Evolutionary conservation across 2,113 vertebrate genomes (phyloP), one percentile per base, ranked within the genome.

Genomic region (Varanus komodoensis): DNA sequence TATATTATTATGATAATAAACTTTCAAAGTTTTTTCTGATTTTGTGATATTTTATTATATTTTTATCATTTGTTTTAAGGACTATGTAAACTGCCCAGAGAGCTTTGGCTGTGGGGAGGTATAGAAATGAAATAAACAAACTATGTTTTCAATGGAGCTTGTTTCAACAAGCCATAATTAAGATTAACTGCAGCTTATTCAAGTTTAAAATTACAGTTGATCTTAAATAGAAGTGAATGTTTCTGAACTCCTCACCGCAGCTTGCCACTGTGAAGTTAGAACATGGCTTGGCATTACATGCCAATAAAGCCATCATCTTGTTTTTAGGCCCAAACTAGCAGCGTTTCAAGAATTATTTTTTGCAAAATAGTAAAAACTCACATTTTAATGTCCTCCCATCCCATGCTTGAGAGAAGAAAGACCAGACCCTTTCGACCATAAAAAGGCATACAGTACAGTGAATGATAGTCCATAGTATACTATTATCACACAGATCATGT

Each of bases 401-500:
- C 14, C 19, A 57, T 21, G 32, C 57, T 38, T 68, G 23, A 54
- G 57, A 12, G 15, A 57, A 64, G 23, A 84, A 27, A 6, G n/a
- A 68, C 6, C 50, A 14, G 83, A 48, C 14, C 17, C 50, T 23
- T 32, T 38, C 67, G 67, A 67, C 44, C 44, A 71, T 32, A 67
- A 71, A 44, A 32, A 85, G 44, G 23, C 5, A 85, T 50, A 71
- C 25, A 85, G 5, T 21, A n/a, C 25, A 32, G 7, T 0, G 0
- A 89, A 93, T 34, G 73, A 86, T 81, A 82, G 83, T 92, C 34
- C 50, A 64, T 71, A 87, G 0, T 0, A 73, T 64, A 67, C 92
- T 85, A 14, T 92, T 0, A 92, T 17, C 82, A 90, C 87, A 90
- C 85, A 77, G 87, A 83, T 89, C 83, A 79, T 86, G 83, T 68